A percentile compares a stretch with the other conserved stretches of the same genome.
Evolutionary conservation across 2,888 invertebrate species (phyloP).

Genomic region (Leucophora obtusa): DNA sequence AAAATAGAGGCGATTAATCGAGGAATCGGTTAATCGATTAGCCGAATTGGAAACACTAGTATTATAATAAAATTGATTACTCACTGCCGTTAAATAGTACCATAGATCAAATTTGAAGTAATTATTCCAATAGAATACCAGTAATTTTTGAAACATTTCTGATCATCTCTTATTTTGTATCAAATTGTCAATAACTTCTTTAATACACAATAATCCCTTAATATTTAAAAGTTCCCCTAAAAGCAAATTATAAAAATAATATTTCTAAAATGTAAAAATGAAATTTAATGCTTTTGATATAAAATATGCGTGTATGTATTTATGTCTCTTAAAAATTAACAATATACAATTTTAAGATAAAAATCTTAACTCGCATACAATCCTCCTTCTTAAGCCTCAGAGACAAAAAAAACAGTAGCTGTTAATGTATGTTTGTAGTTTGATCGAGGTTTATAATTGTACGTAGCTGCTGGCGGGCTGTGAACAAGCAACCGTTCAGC

Average conservation of each 20-base stretch:
- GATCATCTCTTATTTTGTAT: no score
- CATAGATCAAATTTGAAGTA: no score
- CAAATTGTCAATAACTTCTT: no score
- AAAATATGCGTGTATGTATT: slow-evolving; percentile 28
- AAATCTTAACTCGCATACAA: slow-evolving; percentile 25
- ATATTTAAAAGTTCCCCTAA: no score
- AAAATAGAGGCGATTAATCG: no score
- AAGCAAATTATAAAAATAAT: not conserved
- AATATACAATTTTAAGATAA: slow-evolving; percentile 23
- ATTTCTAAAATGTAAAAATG: not conserved
- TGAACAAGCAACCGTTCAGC: not conserved
- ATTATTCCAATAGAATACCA: no score
- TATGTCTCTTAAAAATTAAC: slow-evolving; percentile 23
- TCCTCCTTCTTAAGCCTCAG: slow-evolving; percentile 14
- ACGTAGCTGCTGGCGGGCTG: slow-evolving; percentile 32
- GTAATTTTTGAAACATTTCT: no score
- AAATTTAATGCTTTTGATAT: slow-evolving; percentile 28
- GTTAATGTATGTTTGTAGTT: slow-evolving; percentile 23
- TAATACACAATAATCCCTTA: no score
- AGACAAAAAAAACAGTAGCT: slow-evolving; percentile 45
- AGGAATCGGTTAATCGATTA: no score
- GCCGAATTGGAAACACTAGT: no score
- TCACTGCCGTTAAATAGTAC: no score
- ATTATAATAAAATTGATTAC: no score
- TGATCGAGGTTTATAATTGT: slow-evolving; percentile 42